phyloP scores from a whole-genome alignment of 2,113 vertebrate species.

The Nestor notabilis region DNA sequence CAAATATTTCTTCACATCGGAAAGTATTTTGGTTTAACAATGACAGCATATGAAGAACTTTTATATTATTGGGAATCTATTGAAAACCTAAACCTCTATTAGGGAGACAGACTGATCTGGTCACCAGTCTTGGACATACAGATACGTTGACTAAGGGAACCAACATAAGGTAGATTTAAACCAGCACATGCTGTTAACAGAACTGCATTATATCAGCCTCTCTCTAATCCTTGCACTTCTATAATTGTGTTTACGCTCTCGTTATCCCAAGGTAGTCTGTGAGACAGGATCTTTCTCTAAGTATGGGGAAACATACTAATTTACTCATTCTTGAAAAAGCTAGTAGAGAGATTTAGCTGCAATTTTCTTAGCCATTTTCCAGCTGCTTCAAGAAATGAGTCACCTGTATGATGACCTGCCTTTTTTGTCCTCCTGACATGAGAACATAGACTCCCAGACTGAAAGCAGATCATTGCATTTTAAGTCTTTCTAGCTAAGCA shows the following conservation, averaged over 20 bases:
- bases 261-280: not conserved
- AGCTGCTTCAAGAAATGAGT: not conserved
- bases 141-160: not conserved
- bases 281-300: not conserved
- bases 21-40: not conserved
- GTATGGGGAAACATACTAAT: not conserved
- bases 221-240: not conserved
- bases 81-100: not conserved
- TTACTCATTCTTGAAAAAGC: not conserved
- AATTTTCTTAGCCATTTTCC: not conserved
- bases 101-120: not conserved
- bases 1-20: not conserved
- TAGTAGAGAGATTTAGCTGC: not conserved
- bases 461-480: not conserved
- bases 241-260: not conserved
- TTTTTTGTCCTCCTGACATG: not conserved
- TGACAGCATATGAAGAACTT: not conserved
- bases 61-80: not conserved
- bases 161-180: not conserved
- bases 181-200: not conserved
- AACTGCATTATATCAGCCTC: not conserved
- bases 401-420: not conserved
- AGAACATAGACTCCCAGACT: not conserved
- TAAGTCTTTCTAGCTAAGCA: not conserved
- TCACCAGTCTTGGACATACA: not conserved